Base-by-base conservation (phyloP, 2,113 vertebrate species). In the Bagarius yarrelli region DNA sequence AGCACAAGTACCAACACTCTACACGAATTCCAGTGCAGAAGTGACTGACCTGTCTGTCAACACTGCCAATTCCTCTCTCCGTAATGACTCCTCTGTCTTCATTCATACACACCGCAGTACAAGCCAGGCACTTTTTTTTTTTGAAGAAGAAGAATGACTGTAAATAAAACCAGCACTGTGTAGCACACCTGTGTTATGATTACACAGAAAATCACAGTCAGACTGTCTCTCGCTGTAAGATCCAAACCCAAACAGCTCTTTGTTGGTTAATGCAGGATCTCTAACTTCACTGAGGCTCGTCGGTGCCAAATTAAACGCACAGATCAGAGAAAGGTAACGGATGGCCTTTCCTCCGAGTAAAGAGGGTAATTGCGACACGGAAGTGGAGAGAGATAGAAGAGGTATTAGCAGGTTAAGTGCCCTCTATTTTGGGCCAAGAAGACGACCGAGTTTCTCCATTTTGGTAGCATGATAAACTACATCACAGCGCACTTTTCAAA, bases 381-480 rank as follows among this genome's bases (percentile, higher is more conserved):
- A 90, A 90, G 91, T 90, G 90, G 88, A 90, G 88, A 80, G 85
- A 83, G 84, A 79, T 57, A 52, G 71, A 78, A 84, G 78, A 79
- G 88, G 92, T 91, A 93, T 93, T 91, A 90, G 78, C 77, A 88
- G n/a, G 90, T 90, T 92, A 91, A 93, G 91, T 89, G 90, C 91
- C 86, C 89, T 72, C 88, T 88, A 89, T 90, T 90, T 88, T 80
- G 71, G 90, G 89, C 88, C 86, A 87, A 87, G 89, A 84, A 84
- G 80, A 86, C n/a, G n/a, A n/a, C n/a, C n/a, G n/a, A 72, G 69
- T 60, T 19, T 66, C 15, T 53, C 75, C 30, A 64, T 21, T 3
- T 61, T 1, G 18, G 16, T 2, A 63, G 30, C 23, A 59, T 59
- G 57, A 59, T 59, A 11, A 59, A 4, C n/a, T 9, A 25, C 12